Conservation (phyloP, 2,113 vertebrate genomes). For the Puma concolor region DNA sequence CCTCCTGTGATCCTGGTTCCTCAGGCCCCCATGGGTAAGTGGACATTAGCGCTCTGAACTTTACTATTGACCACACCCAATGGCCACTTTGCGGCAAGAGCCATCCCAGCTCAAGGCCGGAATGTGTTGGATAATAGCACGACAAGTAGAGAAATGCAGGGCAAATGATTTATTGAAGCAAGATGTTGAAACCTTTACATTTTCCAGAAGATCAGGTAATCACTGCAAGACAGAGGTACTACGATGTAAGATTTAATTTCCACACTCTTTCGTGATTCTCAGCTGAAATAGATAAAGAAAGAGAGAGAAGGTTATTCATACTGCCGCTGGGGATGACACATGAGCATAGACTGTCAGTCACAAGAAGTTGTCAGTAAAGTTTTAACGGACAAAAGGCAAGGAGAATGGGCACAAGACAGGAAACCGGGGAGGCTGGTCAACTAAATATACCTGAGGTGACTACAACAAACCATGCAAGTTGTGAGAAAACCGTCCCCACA, state of each 20-base stretch:
- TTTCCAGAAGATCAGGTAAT: neutral
- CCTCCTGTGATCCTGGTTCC: no score
- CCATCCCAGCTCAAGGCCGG: neutral
- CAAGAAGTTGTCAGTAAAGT: no score
- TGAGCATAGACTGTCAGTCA: neutral
- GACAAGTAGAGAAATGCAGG: neutral
- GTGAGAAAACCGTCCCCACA: neutral
- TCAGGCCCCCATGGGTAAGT: neutral
- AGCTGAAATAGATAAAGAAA: neutral
- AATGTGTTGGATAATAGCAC: neutral
- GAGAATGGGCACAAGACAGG: neutral
- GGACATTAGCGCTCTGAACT: neutral
- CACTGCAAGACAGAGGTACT: neutral
- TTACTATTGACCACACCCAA: neutral
- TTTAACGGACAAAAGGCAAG: neutral
- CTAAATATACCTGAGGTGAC: neutral
- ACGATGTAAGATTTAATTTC: accelerated
- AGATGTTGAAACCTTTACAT: slow-evolving; percentile 38
- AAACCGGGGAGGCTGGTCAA: accelerated
- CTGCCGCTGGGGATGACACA: accelerated
- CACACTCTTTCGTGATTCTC: accelerated
- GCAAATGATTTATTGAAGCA: slow-evolving; percentile 13
- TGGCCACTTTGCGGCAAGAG: neutral
- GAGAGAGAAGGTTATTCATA: neutral
- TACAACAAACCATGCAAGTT: neutral